These are phyloP conservation scores for Oreochromis grahami DNA, from an alignment of 2,797 vertebrate species.

Conservation along the genomic window DNA sequence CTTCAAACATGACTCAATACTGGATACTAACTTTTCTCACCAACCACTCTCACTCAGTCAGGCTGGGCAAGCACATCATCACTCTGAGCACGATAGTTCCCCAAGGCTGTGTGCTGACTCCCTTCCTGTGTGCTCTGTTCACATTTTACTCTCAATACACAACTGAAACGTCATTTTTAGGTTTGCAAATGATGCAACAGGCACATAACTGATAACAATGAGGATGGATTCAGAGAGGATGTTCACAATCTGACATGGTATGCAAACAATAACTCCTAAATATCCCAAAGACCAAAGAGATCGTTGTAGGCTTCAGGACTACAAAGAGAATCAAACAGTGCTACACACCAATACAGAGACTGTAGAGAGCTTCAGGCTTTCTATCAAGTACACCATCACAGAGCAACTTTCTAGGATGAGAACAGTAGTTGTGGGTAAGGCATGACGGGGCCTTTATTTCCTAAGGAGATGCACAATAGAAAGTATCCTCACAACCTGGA, in stretches of 20 bases:
- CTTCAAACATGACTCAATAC: not conserved
- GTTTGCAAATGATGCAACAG: not conserved
- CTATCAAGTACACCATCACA: not conserved
- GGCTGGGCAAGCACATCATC: not conserved
- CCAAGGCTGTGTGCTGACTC: not conserved
- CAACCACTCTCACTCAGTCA: not conserved
- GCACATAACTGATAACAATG: not conserved
- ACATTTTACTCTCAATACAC: not conserved
- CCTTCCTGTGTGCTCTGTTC: not conserved
- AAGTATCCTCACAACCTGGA: not conserved
- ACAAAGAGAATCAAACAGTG: not conserved
- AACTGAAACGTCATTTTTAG: not conserved
- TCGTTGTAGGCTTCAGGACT: not conserved
- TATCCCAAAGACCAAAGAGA: not conserved
- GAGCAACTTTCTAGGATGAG: not conserved
- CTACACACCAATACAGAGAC: not conserved
- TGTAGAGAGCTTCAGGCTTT: not conserved
- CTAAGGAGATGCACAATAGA: not conserved
- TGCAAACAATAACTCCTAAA: not conserved
- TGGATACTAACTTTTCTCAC: not conserved
- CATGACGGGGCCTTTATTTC: not conserved
- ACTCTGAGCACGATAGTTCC: not conserved
- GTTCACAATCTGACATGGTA: not conserved
- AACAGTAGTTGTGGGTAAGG: not conserved
- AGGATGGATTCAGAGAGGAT: accelerated